Evolutionary conservation across 2,113 vertebrate genomes (phyloP), one percentile per base, ranked within the genome.

Genomic region (Rhea pennata): DNA sequence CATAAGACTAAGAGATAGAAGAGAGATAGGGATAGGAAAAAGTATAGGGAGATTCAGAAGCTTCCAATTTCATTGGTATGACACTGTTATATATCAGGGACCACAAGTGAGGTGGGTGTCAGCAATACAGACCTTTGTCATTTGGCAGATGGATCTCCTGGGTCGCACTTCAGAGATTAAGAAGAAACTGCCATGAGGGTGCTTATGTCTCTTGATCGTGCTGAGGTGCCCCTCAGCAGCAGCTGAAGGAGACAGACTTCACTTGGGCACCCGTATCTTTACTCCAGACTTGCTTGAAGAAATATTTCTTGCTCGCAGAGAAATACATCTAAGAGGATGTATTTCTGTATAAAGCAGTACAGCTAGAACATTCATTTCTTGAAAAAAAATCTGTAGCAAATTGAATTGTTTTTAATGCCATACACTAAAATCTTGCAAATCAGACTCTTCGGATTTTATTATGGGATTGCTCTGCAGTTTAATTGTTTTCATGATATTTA

Each of bases 61-160:
- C 29, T 76, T 94, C 87, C 84, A 72, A 69, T 83, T 92, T 91
- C 78, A 79, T 26, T 84, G 78, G 46, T 27, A 12, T 42, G 58
- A 48, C 46, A 61, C 64, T 92, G 48, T 70, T 13, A 12, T 78
- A 27, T 94, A 77, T 56, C 48, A 87, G 67, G 33, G 24, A 53
- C 9, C 4, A 51, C 11, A 75, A 2, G 5, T 23, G 74, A 9
- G 67, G 5, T 0, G 3, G 64, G n/a, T 1, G 27, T 26, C 40
- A 48, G 36, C 36, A 78, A 78, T 92, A 87, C 4, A 1, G 75
- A 21, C 5, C 11, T 59, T 40, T 54, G 1, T 51, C 15, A 23
- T 24, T 42, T 2, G 0, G 33, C 42, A 66, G 81, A 12, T 22
- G 5, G 73, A 21, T 24, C 39, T 67, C 46, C 22, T 3, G 8